A percentile compares a stretch with the other conserved stretches of the same genome.
These are phyloP conservation scores for Cranoglanis bouderius DNA, from an alignment of 2,113 vertebrate species.

Conservation along the genomic window DNA sequence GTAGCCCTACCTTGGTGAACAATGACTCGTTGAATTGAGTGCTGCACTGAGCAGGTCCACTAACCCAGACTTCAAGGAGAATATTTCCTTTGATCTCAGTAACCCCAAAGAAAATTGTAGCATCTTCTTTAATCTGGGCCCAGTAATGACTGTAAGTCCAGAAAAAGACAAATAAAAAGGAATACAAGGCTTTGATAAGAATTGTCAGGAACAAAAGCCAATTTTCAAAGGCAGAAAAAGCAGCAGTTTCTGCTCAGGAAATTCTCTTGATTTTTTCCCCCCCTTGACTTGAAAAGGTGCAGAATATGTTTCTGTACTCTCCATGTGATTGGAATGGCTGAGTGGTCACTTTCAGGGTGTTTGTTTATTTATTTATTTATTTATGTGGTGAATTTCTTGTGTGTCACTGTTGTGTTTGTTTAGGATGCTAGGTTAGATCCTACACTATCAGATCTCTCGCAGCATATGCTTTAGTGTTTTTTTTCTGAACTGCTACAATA, in stretches of 20 bases:
- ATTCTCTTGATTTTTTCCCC: conserved; percentile 63
- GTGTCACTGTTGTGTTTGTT: neutral
- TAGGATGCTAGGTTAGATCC: neutral
- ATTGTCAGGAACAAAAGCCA: conserved; percentile 83
- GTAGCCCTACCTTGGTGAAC: conserved; percentile 64
- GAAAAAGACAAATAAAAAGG: conserved; percentile 87
- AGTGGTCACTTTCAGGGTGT: conserved; percentile 77
- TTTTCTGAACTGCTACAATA: conserved; percentile 58
- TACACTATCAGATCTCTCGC: conserved; percentile 40
- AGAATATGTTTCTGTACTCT: conserved; percentile 76
- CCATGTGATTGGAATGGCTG: conserved; percentile 75
- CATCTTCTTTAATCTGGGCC: conserved; percentile 83
- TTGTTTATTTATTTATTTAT: neutral
- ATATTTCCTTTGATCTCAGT: conserved; percentile 81
- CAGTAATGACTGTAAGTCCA: conserved; percentile 85
- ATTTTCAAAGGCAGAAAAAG: conserved; percentile 84
- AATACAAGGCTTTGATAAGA: conserved; percentile 87
- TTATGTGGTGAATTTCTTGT: neutral
- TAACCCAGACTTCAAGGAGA: conserved; percentile 82
- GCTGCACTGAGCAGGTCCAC: conserved; percentile 70
- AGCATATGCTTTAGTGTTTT: conserved; percentile 62
- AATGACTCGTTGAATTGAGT: conserved; percentile 70
- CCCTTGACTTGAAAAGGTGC: conserved; percentile 78
- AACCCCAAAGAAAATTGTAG: conserved; percentile 82
- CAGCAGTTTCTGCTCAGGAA: conserved; percentile 79